These are phyloP conservation scores for Arenaria interpres DNA, from an alignment of 2,113 vertebrate genomes.

Conservation along the genomic window DNA sequence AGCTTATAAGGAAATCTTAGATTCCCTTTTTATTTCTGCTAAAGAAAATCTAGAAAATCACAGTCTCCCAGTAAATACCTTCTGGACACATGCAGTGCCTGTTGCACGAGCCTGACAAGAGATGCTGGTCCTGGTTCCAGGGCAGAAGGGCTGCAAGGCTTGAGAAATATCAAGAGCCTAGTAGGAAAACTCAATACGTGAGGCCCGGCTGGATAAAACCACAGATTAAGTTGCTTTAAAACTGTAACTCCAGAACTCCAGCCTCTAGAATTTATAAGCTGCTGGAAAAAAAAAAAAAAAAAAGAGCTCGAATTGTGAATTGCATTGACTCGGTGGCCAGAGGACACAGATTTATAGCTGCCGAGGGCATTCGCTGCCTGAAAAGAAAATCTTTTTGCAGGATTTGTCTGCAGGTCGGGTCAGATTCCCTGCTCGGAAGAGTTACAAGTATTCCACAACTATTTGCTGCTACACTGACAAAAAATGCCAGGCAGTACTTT, in stretches of 20 bases:
- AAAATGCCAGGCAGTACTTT: not conserved
- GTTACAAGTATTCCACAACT: not conserved
- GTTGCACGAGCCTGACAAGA: not conserved
- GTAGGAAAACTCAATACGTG: accelerated
- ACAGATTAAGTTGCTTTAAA: not conserved
- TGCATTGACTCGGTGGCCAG: not conserved
- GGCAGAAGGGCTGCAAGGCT: not conserved
- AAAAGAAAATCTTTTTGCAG: not conserved
- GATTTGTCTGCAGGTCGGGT: not conserved
- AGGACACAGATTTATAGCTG: not conserved
- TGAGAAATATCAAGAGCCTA: not conserved
- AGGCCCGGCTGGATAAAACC: not conserved
- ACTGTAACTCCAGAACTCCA: not conserved
- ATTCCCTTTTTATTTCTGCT: not conserved
- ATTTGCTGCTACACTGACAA: not conserved
- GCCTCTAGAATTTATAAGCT: not conserved
- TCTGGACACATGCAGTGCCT: too few species aligned
- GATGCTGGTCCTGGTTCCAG: not conserved
- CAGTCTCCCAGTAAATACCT: not conserved
- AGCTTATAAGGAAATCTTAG: not conserved
- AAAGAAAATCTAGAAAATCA: not conserved
- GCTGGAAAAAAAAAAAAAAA: not conserved
- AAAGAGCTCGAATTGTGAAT: not conserved
- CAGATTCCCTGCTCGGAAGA: not conserved
- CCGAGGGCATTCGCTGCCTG: not conserved